Evolutionary conservation across 2,113 vertebrate species (phyloP).

Genomic region (Pristiophorus japonicus): DNA sequence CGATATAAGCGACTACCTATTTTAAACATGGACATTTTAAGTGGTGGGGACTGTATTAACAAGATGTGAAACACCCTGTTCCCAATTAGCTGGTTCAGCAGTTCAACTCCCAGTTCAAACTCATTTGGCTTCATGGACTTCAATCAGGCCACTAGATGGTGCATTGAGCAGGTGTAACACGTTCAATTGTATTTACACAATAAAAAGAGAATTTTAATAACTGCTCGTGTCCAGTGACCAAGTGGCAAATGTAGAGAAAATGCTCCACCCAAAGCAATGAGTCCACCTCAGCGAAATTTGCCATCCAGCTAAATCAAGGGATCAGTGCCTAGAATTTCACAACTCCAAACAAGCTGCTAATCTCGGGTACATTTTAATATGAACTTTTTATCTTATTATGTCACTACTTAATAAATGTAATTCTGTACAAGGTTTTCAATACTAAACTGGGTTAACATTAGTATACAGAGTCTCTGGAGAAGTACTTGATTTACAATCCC

Average conservation of each 20-base stretch:
- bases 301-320: too few species aligned
- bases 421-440: neutral
- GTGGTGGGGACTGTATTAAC: neutral
- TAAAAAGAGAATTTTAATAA: neutral
- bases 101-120: neutral
- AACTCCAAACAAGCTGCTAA: neutral
- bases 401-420: neutral
- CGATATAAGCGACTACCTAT: neutral
- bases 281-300: too few species aligned
- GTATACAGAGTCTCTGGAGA: neutral
- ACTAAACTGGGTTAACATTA: neutral
- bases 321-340: neutral
- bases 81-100: neutral
- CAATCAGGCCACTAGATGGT: neutral
- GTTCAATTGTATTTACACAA: neutral
- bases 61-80: neutral
- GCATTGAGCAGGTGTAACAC: neutral
- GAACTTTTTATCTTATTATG: neutral
- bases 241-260: neutral
- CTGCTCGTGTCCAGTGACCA: neutral
- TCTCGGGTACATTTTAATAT: neutral
- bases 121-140: neutral
- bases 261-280: too few species aligned
- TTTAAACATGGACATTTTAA: neutral
- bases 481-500: neutral